These are phyloP conservation scores for Anguilla japonica DNA, from an alignment of 2,113 vertebrate genomes.

Conservation along the genomic window DNA sequence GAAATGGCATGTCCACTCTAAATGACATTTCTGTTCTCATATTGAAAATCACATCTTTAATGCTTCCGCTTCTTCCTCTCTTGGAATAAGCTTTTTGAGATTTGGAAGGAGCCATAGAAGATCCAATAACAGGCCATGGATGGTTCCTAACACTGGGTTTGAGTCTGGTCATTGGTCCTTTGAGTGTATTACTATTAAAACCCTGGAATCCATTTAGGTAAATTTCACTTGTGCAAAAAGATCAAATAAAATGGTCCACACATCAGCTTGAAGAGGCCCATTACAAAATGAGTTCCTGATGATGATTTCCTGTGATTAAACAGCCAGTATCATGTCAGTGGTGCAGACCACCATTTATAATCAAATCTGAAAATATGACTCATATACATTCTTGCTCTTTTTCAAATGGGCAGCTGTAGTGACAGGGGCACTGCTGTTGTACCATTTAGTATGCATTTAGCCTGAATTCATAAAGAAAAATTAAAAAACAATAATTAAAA, in stretches of 20 bases:
- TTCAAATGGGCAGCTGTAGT: not conserved
- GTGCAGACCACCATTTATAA: not conserved
- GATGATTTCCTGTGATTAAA: not conserved
- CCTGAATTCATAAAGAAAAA: not conserved
- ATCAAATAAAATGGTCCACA: not conserved
- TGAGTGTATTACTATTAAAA: too few species aligned
- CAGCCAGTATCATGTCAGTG: not conserved
- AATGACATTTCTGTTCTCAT: not conserved
- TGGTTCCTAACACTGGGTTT: too few species aligned
- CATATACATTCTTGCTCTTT: not conserved
- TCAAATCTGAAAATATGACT: not conserved
- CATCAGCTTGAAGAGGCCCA: not conserved
- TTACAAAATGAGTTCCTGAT: not conserved
- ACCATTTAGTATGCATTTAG: not conserved
- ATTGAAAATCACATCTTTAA: not conserved
- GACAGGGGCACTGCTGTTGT: not conserved
- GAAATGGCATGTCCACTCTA: not conserved
- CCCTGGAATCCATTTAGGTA: too few species aligned
- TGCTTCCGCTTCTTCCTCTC: too few species aligned
- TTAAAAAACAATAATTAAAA: not conserved
- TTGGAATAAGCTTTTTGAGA: not conserved
- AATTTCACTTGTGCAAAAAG: not conserved
- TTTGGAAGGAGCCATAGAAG: too few species aligned
- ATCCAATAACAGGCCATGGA: too few species aligned
- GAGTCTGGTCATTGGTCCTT: too few species aligned